phyloP scores from a whole-genome alignment of 2,797 vertebrate species.

The Scyliorhinus canicula region DNA sequence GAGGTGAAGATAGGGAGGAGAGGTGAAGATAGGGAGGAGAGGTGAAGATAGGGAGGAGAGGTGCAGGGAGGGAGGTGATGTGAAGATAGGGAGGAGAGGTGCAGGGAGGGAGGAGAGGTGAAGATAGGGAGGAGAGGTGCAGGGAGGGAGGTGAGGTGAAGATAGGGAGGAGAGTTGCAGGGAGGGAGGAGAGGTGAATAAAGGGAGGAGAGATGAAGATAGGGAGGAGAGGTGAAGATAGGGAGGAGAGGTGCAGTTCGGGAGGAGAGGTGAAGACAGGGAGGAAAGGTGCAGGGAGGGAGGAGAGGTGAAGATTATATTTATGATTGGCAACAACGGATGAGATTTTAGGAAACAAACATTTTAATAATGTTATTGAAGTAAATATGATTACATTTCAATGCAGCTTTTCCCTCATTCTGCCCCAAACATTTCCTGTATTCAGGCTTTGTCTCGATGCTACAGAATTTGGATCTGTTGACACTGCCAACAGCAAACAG shows the following conservation, averaged over 20 bases:
- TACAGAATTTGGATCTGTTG: not conserved
- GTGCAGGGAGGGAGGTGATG: too few relatives aligned
- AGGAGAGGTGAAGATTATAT: not conserved
- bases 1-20: too few relatives aligned
- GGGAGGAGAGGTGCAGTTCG: too few relatives aligned
- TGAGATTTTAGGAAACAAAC: not conserved
- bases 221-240: too few relatives aligned
- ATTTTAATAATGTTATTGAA: not conserved
- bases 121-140: too few relatives aligned
- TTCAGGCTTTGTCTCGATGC: not conserved
- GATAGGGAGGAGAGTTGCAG: not conserved
- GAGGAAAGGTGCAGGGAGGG: not conserved
- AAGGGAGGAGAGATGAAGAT: not conserved
- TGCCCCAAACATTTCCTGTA: not conserved
- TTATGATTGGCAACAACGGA: not conserved
- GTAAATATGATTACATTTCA: not conserved
- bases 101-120: too few relatives aligned
- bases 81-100: too few relatives aligned
- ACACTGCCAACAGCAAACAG: not conserved
- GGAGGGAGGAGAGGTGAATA: not conserved
- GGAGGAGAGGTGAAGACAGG: not conserved
- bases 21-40: not conserved
- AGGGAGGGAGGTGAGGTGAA: too few relatives aligned
- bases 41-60: not conserved
- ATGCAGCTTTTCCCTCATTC: not conserved